Evolutionary conservation across 2,888 invertebrate genomes (phyloP).

Genomic region (Pammene aurita): DNA sequence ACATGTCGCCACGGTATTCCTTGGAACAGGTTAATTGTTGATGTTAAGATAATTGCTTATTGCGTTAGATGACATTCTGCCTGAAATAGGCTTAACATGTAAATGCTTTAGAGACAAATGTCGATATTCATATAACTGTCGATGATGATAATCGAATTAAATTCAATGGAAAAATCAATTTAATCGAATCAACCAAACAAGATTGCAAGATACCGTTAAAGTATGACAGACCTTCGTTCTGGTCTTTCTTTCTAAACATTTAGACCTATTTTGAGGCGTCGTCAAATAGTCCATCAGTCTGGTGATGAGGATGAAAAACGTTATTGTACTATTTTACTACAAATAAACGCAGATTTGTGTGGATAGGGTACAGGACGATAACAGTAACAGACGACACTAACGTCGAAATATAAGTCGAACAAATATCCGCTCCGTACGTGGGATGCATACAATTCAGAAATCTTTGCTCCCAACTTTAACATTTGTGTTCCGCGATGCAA

Average conservation of each 20-base stretch:
- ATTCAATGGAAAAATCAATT: too few relatives aligned
- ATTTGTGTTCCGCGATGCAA: conserved; percentile 32
- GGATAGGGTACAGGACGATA: not conserved
- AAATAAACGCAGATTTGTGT: too few relatives aligned
- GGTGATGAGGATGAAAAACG: too few relatives aligned
- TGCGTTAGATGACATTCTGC: conserved; percentile 10
- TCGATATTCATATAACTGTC: not conserved
- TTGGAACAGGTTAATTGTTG: conserved; percentile 32
- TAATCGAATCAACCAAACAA: too few relatives aligned
- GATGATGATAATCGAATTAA: too few relatives aligned
- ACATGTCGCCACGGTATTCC: conserved; percentile 39
- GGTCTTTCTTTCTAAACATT: too few relatives aligned
- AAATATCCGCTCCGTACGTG: conserved; percentile 28
- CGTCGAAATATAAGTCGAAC: conserved; percentile 11
- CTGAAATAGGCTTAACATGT: not conserved
- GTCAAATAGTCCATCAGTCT: too few relatives aligned
- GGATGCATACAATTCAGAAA: conserved; percentile 19
- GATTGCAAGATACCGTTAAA: too few relatives aligned
- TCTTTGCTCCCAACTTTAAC: conserved; percentile 37
- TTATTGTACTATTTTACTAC: too few relatives aligned
- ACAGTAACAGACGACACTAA: not conserved
- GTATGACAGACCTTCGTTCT: too few relatives aligned
- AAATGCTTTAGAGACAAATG: not conserved
- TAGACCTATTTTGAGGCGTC: too few relatives aligned
- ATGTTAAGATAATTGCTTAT: conserved; percentile 34